phyloP scores from a whole-genome alignment of 1,140 invertebrate genomes.

The Calliopsis andreniformis region DNA sequence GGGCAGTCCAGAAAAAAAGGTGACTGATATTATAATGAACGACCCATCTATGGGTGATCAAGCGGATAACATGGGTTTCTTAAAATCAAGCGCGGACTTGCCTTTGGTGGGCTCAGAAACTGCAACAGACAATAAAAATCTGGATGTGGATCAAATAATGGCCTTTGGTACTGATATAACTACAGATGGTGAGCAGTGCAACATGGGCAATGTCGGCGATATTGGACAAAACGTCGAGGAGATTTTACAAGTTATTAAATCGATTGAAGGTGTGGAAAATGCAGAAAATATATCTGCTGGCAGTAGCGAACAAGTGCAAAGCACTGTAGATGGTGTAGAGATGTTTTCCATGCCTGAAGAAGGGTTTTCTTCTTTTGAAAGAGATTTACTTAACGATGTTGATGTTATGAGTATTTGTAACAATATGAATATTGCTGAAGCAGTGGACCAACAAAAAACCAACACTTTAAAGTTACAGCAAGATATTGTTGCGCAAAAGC shows the following conservation, averaged over 20 bases:
- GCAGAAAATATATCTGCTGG: slow-evolving; percentile 58
- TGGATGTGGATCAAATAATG: slow-evolving; percentile 75
- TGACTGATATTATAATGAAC: slow-evolving; percentile 79
- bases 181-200: slow-evolving; percentile 57
- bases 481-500: slow-evolving; percentile 81
- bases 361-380: slow-evolving; percentile 82
- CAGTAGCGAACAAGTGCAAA: slow-evolving; percentile 59
- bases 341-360: slow-evolving; percentile 82
- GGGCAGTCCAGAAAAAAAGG: slow-evolving; percentile 57
- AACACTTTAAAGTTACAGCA: slow-evolving; percentile 73
- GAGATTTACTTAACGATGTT: slow-evolving; percentile 82
- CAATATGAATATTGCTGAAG: slow-evolving; percentile 77
- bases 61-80: slow-evolving; percentile 85
- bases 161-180: slow-evolving; percentile 66
- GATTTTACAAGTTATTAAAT: slow-evolving; percentile 86
- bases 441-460: slow-evolving; percentile 69
- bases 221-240: slow-evolving; percentile 84
- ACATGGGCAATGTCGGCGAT: slow-evolving; percentile 74
- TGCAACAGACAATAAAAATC: slow-evolving; percentile 63
- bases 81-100: slow-evolving; percentile 75
- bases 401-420: slow-evolving; percentile 84
- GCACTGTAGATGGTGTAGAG: slow-evolving; percentile 79
- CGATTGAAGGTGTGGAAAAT: slow-evolving; percentile 83
- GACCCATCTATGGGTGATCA: slow-evolving; percentile 86
- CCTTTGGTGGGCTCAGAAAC: slow-evolving; percentile 66